Base-by-base conservation (phyloP, 2,113 vertebrate genomes). In the Sterrhoptilus dennistouni region DNA sequence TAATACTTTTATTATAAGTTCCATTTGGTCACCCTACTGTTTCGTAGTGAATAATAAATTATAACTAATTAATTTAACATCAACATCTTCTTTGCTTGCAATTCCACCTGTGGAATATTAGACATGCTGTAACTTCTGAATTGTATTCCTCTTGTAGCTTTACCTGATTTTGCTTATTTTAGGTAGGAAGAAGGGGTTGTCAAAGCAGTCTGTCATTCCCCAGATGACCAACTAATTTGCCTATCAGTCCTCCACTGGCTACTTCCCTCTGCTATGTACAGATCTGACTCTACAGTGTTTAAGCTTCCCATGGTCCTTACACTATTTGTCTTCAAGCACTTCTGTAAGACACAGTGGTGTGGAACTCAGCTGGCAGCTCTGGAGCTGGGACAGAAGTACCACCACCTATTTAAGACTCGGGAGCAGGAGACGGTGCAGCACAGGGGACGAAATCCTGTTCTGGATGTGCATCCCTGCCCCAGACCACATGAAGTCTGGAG, bases 361-460 rank as follows among this genome's bases (percentile, higher is more conserved):
- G 2, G 19, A 21, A 38, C 49, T 68, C 83, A 59, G 53, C 21
- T 33, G 12, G 70, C n/a, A 70, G 60, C 29, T 9, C 1, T 29
- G 38, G 49, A 83, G 33, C 68, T 63, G 27, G 14, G 11, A 54
- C 28, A 47, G 54, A 40, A 33, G 31, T 27, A 77, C 19, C 12
- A 52, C 5, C 12, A 13, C 21, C 53, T 24, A 53, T 12, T 25
- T 53, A 52, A 64, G 33, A 40, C 14, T 52, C 1, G 1, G 22
- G 24, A 76, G 23, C 1, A 0, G 18, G 25, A 82, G 33, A 82
- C 1, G 2, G 24, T 14, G 28, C 22, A 45, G 60, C 0, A 2
- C 19, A 54, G 36, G 42, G 27, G 16, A 60, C 7, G 50, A 64
- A 83, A 76, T 72, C 11, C 24, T 8, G 1, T 42, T 54, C 69